Evolutionary conservation across 2,888 invertebrate genomes (phyloP).

Genomic region (Microctonus aethiopoides): DNA sequence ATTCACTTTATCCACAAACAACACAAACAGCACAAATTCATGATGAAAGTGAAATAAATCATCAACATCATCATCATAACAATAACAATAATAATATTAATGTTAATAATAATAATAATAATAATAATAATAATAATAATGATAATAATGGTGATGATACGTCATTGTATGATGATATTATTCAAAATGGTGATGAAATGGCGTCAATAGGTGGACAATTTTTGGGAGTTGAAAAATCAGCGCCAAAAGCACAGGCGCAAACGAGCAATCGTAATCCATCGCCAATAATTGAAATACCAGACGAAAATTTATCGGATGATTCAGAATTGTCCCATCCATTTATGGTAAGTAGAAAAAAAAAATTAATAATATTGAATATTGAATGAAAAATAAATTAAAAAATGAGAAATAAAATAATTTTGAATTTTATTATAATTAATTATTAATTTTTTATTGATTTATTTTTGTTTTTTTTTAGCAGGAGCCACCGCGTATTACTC

Average conservation of each 20-base stretch:
- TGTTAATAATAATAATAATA: not conserved
- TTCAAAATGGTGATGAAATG: conserved; percentile 70
- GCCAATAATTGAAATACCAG: conserved; percentile 46
- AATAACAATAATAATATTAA: not conserved
- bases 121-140: not conserved
- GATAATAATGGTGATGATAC: conserved; percentile 64
- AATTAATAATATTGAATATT: not conserved
- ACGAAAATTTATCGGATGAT: conserved; percentile 49
- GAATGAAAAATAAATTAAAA: too few species aligned
- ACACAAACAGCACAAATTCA: conserved; percentile 56
- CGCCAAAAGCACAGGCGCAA: conserved; percentile 64
- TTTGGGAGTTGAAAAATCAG: conserved; percentile 65
- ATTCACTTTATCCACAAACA: conserved; percentile 61
- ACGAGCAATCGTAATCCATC: conserved; percentile 54
- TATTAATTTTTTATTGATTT: too few species aligned
- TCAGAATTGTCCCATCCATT: conserved; percentile 57
- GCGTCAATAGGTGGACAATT: conserved; percentile 66
- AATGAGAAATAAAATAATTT: too few species aligned
- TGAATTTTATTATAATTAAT: too few species aligned
- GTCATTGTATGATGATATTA: conserved; percentile 73
- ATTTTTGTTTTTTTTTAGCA: conserved; percentile 37
- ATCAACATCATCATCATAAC: not conserved
- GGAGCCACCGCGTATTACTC: conserved; percentile 68
- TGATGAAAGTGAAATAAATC: conserved; percentile 46
- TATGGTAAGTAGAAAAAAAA: conserved; percentile 49